Evolutionary conservation across 2,888 invertebrate genomes (phyloP).

Genomic region (Stomorhina lunata): DNA sequence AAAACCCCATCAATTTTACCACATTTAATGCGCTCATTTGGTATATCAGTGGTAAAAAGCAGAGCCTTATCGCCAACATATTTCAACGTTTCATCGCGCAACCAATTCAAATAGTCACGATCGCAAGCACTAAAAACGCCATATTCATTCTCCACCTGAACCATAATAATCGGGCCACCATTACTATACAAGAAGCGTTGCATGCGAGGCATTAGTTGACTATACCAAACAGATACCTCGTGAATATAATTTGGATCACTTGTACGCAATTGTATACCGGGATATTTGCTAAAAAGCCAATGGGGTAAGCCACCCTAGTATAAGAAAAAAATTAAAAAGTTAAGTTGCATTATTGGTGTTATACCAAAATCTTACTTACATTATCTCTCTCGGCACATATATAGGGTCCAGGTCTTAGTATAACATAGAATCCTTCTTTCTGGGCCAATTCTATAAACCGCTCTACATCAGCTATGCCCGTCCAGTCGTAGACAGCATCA

Average conservation of each 20-base stretch:
- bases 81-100: conserved; percentile 83
- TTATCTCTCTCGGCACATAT: conserved; percentile 95
- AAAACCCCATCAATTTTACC: conserved; percentile 87
- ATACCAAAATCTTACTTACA: conserved; percentile 74
- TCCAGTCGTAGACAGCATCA: conserved; percentile 84
- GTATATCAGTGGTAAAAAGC: conserved; percentile 92
- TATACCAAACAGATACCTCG: conserved; percentile 82
- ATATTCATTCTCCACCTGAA: conserved; percentile 95
- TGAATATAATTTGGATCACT: conserved; percentile 82
- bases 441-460: conserved; percentile 87
- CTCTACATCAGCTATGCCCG: conserved; percentile 85
- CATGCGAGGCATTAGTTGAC: conserved; percentile 81
- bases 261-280: conserved; percentile 84
- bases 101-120: conserved; percentile 83
- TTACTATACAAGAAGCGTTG: conserved; percentile 82
- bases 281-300: conserved; percentile 84
- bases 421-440: conserved; percentile 88
- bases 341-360: too few species aligned
- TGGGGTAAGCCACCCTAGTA: conserved; percentile 88
- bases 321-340: conserved; percentile 59
- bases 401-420: conserved; percentile 93
- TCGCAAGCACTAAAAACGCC: conserved; percentile 89
- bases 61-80: conserved; percentile 80
- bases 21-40: conserved; percentile 80
- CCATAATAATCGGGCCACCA: conserved; percentile 92